Percentiles rank a stretch among this genome's conserved stretches.
Conservation (phyloP, 2,888 invertebrate species). For the Helicoverpa assulta region DNA sequence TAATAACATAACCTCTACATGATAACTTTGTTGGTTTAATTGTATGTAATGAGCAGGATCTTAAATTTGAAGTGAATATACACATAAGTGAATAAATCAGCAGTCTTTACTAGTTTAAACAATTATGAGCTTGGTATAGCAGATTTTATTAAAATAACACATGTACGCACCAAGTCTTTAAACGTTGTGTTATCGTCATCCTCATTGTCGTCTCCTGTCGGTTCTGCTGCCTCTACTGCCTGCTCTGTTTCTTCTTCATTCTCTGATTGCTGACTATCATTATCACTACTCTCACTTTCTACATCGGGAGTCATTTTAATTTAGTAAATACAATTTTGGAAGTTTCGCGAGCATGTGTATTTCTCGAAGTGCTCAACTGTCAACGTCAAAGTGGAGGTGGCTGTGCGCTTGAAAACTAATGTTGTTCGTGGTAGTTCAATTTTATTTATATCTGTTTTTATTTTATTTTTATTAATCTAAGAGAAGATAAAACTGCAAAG, state of each 20-base stretch:
- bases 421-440: too few species aligned
- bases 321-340: conserved; percentile 1
- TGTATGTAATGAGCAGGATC: background rate
- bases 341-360: conserved; percentile 50
- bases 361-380: conserved; percentile 1
- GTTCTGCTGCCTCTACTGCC: conserved; percentile 58
- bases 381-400: conserved; percentile 12
- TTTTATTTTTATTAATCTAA: too few species aligned
- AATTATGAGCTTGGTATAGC: background rate
- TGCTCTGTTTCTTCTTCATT: conserved; percentile 62
- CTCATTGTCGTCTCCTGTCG: conserved; percentile 65
- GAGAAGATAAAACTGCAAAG: too few species aligned
- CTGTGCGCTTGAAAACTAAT: too few species aligned
- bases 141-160: conserved; percentile 24
- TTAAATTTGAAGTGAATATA: too few species aligned
- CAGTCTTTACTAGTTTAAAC: background rate
- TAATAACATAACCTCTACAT: conserved; percentile 66
- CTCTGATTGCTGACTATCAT: conserved; percentile 68
- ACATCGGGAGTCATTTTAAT: conserved; percentile 78
- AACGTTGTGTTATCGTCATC: conserved; percentile 84
- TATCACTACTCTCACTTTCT: conserved; percentile 73
- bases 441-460: too few species aligned
- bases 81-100: background rate
- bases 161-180: conserved; percentile 82
- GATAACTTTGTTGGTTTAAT: background rate